Conservation (phyloP, 2,113 vertebrate species). For the Malaclemys terrapin region DNA sequence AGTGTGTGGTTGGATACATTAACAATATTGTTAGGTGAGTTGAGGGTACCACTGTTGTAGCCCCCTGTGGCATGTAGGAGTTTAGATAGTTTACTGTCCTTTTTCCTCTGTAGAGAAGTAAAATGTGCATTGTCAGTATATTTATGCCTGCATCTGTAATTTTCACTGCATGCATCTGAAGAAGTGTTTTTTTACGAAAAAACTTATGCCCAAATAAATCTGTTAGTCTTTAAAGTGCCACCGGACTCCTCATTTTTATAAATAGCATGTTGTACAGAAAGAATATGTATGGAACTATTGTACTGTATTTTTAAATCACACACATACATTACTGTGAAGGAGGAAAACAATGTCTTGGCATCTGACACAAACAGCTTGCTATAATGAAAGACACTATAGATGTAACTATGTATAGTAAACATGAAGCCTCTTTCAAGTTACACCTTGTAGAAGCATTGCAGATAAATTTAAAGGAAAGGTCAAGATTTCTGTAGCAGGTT, state of each 20-base stretch:
- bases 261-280: conserved; percentile 38
- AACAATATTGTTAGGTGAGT: no score
- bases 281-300: conserved; percentile 44
- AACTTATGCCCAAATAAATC: no score
- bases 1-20: no score
- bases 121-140: no score
- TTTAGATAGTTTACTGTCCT: no score
- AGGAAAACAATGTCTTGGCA: conserved; percentile 51
- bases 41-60: no score
- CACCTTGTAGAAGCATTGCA: conserved; percentile 62
- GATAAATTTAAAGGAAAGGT: conserved; percentile 56
- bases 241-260: background rate
- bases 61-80: no score
- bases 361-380: conserved; percentile 34
- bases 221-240: no score
- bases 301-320: background rate
- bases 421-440: conserved; percentile 3
- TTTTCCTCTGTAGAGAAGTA: no score
- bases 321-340: background rate
- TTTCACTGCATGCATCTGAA: no score
- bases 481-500: conserved; percentile 60
- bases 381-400: conserved; percentile 62
- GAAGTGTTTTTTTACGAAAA: no score
- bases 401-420: conserved; percentile 44
- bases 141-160: no score